A percentile compares a stretch with the other conserved stretches of the same genome.
phyloP scores from a whole-genome alignment of 2,797 vertebrate species.

The Cyprinella venusta region DNA sequence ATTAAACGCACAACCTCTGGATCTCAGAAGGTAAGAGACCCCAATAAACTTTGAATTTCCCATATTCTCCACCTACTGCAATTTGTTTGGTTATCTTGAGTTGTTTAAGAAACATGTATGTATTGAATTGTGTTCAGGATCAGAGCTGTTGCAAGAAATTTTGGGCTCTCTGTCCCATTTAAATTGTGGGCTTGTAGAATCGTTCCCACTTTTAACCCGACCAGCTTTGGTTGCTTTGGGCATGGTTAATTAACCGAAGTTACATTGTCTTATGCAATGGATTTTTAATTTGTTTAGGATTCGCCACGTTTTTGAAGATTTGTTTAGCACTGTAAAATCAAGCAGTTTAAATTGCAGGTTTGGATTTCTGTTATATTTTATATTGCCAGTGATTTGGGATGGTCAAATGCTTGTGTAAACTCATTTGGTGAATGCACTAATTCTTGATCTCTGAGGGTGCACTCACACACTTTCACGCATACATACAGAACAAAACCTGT shows the following conservation, averaged over 20 bases:
- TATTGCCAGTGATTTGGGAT: neutral
- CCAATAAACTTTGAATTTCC: neutral
- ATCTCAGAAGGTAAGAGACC: slow-evolving; percentile 88
- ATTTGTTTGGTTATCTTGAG: neutral
- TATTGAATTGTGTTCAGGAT: neutral
- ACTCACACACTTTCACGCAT: neutral
- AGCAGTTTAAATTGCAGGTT: neutral
- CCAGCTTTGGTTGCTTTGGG: neutral
- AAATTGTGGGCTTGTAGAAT: neutral
- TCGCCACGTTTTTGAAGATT: neutral
- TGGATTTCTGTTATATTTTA: neutral
- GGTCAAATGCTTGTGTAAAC: neutral
- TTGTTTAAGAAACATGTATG: neutral
- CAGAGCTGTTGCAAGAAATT: neutral
- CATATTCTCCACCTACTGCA: neutral
- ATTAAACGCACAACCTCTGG: slow-evolving; percentile 88
- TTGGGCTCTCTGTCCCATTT: too few relatives aligned
- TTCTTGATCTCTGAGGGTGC: neutral
- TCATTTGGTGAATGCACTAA: neutral
- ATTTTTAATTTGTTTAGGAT: neutral
- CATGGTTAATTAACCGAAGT: neutral
- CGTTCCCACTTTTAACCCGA: neutral
- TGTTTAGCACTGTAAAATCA: neutral
- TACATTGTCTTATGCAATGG: neutral
- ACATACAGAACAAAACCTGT: slow-evolving; percentile 7